Conservation (phyloP, 1,140 invertebrate species). For the Campoletis sonorensis region DNA sequence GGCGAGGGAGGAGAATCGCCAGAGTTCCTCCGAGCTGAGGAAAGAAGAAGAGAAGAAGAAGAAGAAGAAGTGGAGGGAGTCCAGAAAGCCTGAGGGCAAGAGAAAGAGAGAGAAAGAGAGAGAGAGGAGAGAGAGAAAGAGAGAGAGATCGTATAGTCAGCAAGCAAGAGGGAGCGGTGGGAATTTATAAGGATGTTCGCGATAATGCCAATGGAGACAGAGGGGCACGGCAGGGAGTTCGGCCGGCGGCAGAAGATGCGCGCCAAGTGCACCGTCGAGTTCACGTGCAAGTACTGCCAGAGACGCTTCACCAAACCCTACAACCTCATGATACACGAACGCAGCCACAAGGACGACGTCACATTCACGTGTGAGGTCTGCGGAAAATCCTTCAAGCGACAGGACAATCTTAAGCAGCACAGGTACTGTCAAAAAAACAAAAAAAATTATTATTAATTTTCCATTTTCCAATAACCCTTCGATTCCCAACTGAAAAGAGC, state of each 20-base stretch:
- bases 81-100: constrained; percentile 56
- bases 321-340: constrained; percentile 99
- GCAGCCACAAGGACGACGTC: constrained; percentile 97
- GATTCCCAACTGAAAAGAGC: not conserved
- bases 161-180: constrained; percentile 73
- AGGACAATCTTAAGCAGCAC: constrained; percentile 97
- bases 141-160: constrained; percentile 69
- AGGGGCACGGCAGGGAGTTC: constrained; percentile 92
- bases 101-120: constrained; percentile 47
- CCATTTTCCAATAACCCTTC: constrained; percentile 5
- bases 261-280: constrained; percentile 92
- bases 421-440: constrained; percentile 80
- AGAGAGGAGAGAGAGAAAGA: constrained; percentile 58
- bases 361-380: constrained; percentile 99
- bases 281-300: constrained; percentile 99
- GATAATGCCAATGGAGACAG: constrained; percentile 90
- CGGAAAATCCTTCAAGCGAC: constrained; percentile 98
- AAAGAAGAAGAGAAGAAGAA: constrained; percentile 49
- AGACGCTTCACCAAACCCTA: constrained; percentile 99
- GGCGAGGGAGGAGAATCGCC: constrained; percentile 45
- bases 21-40: constrained; percentile 34
- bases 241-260: constrained; percentile 91
- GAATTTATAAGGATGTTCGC: constrained; percentile 81
- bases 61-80: constrained; percentile 55
- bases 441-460: constrained; percentile 42